Evolutionary conservation across 2,888 invertebrate species (phyloP).

Genomic region (Drosophila atroscutellata): DNA sequence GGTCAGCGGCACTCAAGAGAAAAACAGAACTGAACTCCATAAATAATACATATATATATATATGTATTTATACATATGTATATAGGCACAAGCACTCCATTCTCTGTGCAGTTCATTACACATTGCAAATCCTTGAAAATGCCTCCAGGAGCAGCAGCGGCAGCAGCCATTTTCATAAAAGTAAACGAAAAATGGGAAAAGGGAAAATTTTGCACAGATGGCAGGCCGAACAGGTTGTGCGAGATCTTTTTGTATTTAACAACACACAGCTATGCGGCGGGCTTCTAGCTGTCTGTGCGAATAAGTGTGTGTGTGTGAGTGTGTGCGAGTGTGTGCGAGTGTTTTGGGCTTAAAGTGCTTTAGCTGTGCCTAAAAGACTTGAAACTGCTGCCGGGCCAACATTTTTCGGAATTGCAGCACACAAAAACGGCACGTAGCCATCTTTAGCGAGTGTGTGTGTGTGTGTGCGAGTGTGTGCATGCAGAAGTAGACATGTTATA

Average conservation of each 20-base stretch:
- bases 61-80: neutral
- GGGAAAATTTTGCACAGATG: slow-evolving; percentile 42
- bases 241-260: slow-evolving; percentile 68
- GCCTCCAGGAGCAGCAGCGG: slow-evolving; percentile 33
- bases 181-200: slow-evolving; percentile 60
- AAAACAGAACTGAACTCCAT: slow-evolving; percentile 1
- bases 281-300: slow-evolving; percentile 3
- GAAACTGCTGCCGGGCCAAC: slow-evolving; percentile 43
- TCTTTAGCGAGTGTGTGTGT: slow-evolving; percentile 31
- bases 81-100: slow-evolving; percentile 13
- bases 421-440: slow-evolving; percentile 69
- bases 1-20: slow-evolving; percentile 25
- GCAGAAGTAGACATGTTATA: slow-evolving; percentile 60
- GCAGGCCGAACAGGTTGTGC: slow-evolving; percentile 21
- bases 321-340: slow-evolving; percentile 13
- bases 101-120: slow-evolving; percentile 66
- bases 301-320: neutral
- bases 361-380: slow-evolving; percentile 55
- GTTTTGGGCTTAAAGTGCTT: slow-evolving; percentile 58
- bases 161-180: slow-evolving; percentile 69
- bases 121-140: slow-evolving; percentile 67
- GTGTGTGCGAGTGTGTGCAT: slow-evolving; percentile 40
- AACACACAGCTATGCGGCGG: slow-evolving; percentile 29
- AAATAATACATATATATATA: neutral
- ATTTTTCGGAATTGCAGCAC: slow-evolving; percentile 61